Evolutionary conservation across 2,797 vertebrate species (phyloP), one percentile per base, ranked within the genome.

Genomic region (Crocidura indochinensis): DNA sequence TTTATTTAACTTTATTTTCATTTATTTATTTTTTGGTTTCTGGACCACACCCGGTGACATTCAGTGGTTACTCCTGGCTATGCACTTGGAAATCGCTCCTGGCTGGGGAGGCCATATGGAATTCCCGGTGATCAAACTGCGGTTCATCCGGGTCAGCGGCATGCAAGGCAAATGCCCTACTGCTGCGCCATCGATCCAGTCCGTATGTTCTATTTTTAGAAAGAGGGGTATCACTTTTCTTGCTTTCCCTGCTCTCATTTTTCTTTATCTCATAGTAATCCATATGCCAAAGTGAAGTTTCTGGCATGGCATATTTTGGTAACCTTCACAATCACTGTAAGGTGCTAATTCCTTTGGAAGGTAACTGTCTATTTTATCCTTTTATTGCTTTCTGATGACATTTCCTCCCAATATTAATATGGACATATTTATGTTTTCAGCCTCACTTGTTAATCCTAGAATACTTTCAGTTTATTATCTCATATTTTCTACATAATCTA

Each of bases 391-490:
- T 47, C 26, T 71, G 79, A 15, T 73, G 74, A 31, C 11, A 90
- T 83, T 83, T 90, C 15, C 11, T 88, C 38, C 29, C 20, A 26
- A 14, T 62, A 77, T 56, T 88, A 75, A 75, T 65, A 67, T 92
- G 69, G n/a, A 76, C 6, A 56, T 38, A 74, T 81, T 88, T 90
- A 60, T 87, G 2, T 69, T 88, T 92, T 88, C 71, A 80, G 85
- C 71, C 6, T 88, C 60, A 62, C 12, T 87, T 88, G 47, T 90
- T 83, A 95, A 94, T 86, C 80, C 38, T 78, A 79, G 26, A 77
- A 69, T 14, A 90, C 77, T 91, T 94, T 93, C n/a, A 83, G 22
- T 31, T 72, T 65, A 77, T 80, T 90, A 77, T 83, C 27, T 84
- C 56, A 64, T 88, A 85, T 90, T 92, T 94, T 88, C 65, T 62